These are phyloP conservation scores for Ceratothoa steindachneri DNA, from an alignment of 2,888 invertebrate species.

Conservation along the genomic window DNA sequence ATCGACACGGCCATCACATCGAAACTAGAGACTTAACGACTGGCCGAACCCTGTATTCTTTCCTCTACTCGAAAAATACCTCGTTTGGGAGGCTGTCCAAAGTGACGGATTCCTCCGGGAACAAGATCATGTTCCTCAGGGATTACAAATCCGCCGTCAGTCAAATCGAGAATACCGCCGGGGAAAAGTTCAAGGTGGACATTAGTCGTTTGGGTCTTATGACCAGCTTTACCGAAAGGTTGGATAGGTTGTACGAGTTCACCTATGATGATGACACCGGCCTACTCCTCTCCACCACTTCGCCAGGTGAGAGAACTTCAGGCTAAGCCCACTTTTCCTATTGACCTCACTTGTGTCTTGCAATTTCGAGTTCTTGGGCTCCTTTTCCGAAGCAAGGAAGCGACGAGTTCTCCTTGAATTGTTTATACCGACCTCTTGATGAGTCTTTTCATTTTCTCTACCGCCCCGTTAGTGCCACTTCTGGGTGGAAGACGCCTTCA, in stretches of 20 bases:
- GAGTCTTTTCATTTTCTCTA: not conserved
- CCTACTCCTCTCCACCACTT: slow-evolving; percentile 58
- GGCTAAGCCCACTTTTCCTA: not conserved
- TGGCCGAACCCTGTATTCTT: slow-evolving; percentile 87
- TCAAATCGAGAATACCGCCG: slow-evolving; percentile 75
- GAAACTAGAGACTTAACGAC: slow-evolving; percentile 90
- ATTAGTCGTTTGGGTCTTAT: slow-evolving; percentile 90
- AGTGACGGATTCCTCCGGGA: slow-evolving; percentile 88
- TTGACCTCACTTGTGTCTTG: not conserved
- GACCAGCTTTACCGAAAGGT: slow-evolving; percentile 70
- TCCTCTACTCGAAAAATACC: slow-evolving; percentile 93
- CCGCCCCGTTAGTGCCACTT: no score
- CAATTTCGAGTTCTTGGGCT: not conserved
- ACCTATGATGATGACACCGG: slow-evolving; percentile 87
- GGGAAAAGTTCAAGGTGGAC: slow-evolving; percentile 84
- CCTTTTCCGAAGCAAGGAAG: no score
- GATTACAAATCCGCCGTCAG: slow-evolving; percentile 88
- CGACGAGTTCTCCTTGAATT: no score
- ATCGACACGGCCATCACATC: slow-evolving; percentile 92
- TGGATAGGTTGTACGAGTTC: slow-evolving; percentile 77
- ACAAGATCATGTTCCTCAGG: slow-evolving; percentile 83
- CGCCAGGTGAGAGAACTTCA: slow-evolving; percentile 47
- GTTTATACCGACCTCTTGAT: no score
- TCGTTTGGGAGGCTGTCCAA: slow-evolving; percentile 50
- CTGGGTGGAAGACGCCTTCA: no score